Percentiles rank a stretch among this genome's conserved stretches.
Conservation (phyloP, 2,888 invertebrate genomes). For the Polyploca ridens region DNA sequence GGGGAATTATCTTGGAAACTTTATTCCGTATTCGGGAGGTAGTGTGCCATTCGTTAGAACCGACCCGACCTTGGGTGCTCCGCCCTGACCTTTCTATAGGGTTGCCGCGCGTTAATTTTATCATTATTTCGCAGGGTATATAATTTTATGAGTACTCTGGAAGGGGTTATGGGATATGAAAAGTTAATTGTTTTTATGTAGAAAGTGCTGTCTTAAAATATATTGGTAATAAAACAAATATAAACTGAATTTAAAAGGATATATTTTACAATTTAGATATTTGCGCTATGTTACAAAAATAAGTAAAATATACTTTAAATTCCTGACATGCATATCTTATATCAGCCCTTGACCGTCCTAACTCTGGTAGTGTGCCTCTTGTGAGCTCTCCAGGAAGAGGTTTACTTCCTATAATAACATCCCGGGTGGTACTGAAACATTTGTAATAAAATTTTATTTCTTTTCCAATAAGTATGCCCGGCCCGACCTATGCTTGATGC, state of each 20-base stretch:
- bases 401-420: constrained; percentile 36
- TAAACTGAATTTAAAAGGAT: no score
- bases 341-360: background rate
- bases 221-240: no score
- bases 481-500: background rate
- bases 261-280: background rate
- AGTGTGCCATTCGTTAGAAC: constrained; percentile 22
- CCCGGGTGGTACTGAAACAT: constrained; percentile 28
- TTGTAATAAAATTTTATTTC: constrained; percentile 37
- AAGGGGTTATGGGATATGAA: no score
- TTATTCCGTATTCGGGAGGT: constrained; percentile 33
- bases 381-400: constrained; percentile 18
- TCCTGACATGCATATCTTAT: background rate
- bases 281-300: background rate
- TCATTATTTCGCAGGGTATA: constrained; percentile 19
- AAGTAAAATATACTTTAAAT: background rate
- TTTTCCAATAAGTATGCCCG: constrained; percentile 31
- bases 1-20: constrained; percentile 26
- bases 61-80: constrained; percentile 8
- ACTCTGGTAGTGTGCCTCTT: background rate
- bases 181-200: no score
- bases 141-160: constrained; percentile 14
- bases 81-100: constrained; percentile 11
- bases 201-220: no score
- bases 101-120: constrained; percentile 4